A percentile compares a stretch with the other conserved stretches of the same genome.
phyloP scores from a whole-genome alignment of 1,140 invertebrate genomes.

The Lithobius niger region DNA sequence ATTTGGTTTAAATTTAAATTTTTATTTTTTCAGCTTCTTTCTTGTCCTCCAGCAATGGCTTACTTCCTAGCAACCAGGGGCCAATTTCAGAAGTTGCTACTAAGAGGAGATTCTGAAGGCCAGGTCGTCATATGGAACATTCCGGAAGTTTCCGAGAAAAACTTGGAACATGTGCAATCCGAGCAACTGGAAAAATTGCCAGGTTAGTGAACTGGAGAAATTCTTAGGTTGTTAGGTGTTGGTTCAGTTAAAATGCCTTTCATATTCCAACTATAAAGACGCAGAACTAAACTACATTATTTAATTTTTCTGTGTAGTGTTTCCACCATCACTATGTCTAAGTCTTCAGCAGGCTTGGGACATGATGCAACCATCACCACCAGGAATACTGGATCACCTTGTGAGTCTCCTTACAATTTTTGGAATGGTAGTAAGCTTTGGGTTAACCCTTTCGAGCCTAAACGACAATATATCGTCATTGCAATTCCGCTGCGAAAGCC shows the following conservation, averaged over 20 bases:
- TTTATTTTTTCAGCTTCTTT: conserved; percentile 49
- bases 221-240: no score
- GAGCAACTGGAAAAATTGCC: conserved; percentile 35
- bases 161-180: conserved; percentile 48
- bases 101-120: conserved; percentile 81
- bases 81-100: conserved; percentile 50
- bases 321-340: conserved; percentile 57
- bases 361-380: conserved; percentile 66
- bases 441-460: no score
- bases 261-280: no score
- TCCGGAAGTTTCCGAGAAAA: conserved; percentile 56
- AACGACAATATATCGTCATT: no score
- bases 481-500: no score
- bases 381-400: conserved; percentile 80
- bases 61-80: conserved; percentile 49
- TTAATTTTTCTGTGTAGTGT: conserved; percentile 26
- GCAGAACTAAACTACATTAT: no score
- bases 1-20: neutral
- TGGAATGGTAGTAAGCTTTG: no score
- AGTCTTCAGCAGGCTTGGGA: conserved; percentile 74
- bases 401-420: no score
- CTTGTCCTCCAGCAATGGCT: conserved; percentile 77
- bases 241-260: conserved; percentile 13
- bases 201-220: conserved; percentile 27
- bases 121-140: conserved; percentile 75